Conservation (phyloP, 2,888 invertebrate genomes). For the Strigamia maritima region DNA sequence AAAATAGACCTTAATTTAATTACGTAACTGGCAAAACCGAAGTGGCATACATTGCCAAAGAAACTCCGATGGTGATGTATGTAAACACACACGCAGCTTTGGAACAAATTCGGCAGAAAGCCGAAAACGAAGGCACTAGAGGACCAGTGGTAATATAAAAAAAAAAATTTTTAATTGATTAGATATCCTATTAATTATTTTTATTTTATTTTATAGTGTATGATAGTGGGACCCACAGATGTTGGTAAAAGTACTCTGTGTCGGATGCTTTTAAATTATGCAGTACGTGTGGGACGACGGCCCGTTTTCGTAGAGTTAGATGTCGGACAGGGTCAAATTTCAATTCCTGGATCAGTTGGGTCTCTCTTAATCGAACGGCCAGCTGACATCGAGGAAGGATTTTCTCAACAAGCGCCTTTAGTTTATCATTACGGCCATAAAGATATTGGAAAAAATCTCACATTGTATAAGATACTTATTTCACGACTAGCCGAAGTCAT, state of each 20-base stretch:
- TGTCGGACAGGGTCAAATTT: constrained; percentile 89
- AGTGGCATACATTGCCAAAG: constrained; percentile 89
- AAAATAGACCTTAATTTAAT: neutral
- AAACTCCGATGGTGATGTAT: constrained; percentile 95
- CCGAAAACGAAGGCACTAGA: constrained; percentile 61
- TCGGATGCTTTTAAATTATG: constrained; percentile 87
- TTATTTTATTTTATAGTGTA: constrained; percentile 53
- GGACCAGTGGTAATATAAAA: constrained; percentile 65
- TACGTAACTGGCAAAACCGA: constrained; percentile 78
- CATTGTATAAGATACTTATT: constrained; percentile 78
- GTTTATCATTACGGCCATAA: constrained; percentile 93
- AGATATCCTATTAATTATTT: too few relatives aligned
- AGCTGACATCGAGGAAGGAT: constrained; percentile 91
- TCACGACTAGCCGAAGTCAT: constrained; percentile 82
- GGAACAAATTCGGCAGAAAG: constrained; percentile 79
- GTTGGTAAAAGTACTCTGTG: constrained; percentile 94
- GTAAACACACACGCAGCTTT: constrained; percentile 92
- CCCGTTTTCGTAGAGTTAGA: constrained; percentile 94
- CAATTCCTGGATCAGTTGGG: constrained; percentile 87
- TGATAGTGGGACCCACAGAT: constrained; percentile 91
- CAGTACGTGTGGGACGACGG: constrained; percentile 73
- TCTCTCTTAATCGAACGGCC: constrained; percentile 87
- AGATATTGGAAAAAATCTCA: constrained; percentile 69
- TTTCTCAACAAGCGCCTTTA: constrained; percentile 86
- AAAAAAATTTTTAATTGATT: neutral